phyloP scores from a whole-genome alignment of 2,113 vertebrate species.

The Serilophus lunatus region DNA sequence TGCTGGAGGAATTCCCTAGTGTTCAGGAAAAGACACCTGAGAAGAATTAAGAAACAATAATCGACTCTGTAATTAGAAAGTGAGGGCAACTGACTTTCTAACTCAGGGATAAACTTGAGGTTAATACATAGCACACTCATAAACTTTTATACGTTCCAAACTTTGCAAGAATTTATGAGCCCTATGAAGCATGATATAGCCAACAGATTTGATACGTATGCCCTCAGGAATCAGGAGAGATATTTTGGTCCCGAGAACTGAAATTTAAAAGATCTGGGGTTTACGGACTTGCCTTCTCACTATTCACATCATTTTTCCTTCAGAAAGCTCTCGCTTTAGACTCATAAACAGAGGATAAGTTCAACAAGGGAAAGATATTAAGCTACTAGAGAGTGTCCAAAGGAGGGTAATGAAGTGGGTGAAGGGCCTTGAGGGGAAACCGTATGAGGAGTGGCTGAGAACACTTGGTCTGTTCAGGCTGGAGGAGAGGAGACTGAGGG shows the following conservation, averaged over 20 bases:
- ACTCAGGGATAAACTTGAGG: neutral
- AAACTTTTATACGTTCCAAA: neutral
- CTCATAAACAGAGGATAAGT: neutral
- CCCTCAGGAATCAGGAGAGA: neutral
- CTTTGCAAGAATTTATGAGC: neutral
- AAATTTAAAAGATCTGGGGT: neutral
- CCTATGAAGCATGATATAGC: neutral
- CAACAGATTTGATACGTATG: neutral
- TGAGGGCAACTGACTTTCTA: neutral
- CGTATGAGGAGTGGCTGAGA: neutral
- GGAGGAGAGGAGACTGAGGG: neutral
- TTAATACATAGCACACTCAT: neutral
- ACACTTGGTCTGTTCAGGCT: neutral
- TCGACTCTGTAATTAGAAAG: neutral
- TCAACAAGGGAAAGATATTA: neutral
- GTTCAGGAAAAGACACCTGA: neutral
- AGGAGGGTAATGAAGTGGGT: neutral
- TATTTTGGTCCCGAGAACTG: neutral
- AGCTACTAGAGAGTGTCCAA: neutral
- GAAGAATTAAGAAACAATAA: neutral
- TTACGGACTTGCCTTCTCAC: neutral
- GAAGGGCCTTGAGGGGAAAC: neutral
- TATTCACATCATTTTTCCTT: neutral
- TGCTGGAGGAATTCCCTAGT: neutral
- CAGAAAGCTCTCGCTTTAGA: neutral